Evolutionary conservation across 2,797 vertebrate species (phyloP).

Genomic region (Phalanger gymnotis): DNA sequence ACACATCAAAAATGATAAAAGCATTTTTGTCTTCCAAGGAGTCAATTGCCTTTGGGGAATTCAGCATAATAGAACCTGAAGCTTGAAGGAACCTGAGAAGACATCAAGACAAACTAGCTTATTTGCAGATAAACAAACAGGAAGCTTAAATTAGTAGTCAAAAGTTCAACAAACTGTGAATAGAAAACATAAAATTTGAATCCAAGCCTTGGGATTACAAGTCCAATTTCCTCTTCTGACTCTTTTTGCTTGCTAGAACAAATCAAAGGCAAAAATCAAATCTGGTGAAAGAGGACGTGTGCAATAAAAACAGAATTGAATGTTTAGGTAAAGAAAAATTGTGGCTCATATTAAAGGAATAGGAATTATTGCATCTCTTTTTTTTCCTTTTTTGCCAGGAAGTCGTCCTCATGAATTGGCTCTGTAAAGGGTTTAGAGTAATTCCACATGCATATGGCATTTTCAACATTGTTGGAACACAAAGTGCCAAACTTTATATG

Average conservation of each 20-base stretch:
- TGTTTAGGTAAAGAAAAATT: not conserved
- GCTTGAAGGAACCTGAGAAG: not conserved
- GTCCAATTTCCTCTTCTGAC: not conserved
- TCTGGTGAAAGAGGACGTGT: not conserved
- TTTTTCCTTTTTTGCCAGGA: not conserved
- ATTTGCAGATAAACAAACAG: not conserved
- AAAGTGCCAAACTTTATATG: not conserved
- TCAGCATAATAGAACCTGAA: not conserved
- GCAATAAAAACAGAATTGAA: not conserved
- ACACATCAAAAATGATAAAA: no score
- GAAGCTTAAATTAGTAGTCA: not conserved
- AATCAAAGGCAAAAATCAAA: not conserved
- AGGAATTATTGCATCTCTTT: not conserved
- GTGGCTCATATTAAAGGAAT: slow-evolving; percentile 4
- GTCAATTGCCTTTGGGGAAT: not conserved
- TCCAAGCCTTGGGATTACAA: not conserved
- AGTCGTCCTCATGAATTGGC: not conserved
- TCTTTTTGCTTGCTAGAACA: not conserved
- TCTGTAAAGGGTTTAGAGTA: not conserved
- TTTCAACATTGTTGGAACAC: not conserved
- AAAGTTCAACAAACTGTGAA: not conserved
- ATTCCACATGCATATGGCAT: not conserved
- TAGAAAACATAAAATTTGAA: not conserved
- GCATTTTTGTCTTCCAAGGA: no score
- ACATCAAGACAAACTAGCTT: not conserved